Conservation (phyloP, 2,113 vertebrate genomes). For the Microcebus jonahi region DNA sequence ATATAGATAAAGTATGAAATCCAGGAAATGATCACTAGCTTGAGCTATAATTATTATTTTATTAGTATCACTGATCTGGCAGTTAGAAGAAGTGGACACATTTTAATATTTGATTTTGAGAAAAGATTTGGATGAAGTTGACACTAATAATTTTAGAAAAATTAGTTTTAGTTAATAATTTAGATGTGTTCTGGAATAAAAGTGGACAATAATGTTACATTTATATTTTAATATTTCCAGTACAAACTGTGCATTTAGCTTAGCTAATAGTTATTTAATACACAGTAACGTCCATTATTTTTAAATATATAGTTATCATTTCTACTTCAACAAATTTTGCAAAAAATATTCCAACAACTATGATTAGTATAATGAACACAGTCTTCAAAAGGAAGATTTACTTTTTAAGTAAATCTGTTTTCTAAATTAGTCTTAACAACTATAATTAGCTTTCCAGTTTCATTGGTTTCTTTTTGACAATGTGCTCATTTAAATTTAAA, state of each 20-base stretch:
- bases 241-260: slow-evolving; percentile 21
- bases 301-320: slow-evolving; percentile 32
- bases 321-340: slow-evolving; percentile 38
- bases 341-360: background rate
- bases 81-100: background rate
- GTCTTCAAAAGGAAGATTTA: slow-evolving; percentile 20
- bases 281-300: background rate
- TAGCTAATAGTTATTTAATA: background rate
- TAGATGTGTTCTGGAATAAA: slow-evolving; percentile 41
- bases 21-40: background rate
- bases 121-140: background rate
- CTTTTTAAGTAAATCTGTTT: slow-evolving; percentile 36
- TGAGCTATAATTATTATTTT: background rate
- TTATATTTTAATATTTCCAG: slow-evolving; percentile 40
- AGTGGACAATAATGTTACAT: background rate
- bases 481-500: slow-evolving; percentile 11
- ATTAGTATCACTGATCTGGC: background rate
- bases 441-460: slow-evolving; percentile 37
- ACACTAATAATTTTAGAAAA: background rate
- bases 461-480: slow-evolving; percentile 7
- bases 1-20: background rate
- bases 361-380: background rate
- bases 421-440: slow-evolving; percentile 42
- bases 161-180: slow-evolving; percentile 14
- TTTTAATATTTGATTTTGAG: slow-evolving; percentile 34